Percentiles rank a stretch among this genome's conserved stretches.
Conservation (phyloP, 1,140 invertebrate species). For the Colletes gigas region DNA sequence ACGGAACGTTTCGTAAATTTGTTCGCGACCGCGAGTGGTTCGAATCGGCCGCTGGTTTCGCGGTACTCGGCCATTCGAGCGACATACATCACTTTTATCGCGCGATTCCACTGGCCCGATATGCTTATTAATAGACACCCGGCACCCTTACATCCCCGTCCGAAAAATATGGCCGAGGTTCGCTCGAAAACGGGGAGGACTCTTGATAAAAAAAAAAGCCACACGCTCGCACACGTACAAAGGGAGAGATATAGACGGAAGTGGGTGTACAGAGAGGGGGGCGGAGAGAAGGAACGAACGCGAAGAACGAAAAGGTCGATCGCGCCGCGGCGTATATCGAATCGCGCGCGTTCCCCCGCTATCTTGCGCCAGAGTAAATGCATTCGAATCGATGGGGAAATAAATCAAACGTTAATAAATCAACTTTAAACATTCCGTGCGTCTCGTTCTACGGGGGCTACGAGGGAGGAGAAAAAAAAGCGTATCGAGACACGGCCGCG, state of each 20-base stretch:
- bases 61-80: conserved; percentile 1
- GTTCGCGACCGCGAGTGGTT: conserved; percentile 11
- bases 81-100: conserved; percentile 64
- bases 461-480: conserved; percentile 10
- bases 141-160: conserved; percentile 3
- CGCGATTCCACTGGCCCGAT: conserved; percentile 27
- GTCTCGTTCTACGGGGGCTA: conserved; percentile 3
- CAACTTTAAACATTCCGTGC: conserved; percentile 22
- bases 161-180: conserved; percentile 40
- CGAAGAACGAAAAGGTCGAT: conserved; percentile 38
- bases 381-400: conserved; percentile 30
- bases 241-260: not conserved
- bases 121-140: conserved; percentile 60
- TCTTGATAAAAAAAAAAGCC: conserved; percentile 6
- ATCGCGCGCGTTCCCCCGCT: not conserved
- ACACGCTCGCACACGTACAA: too few species aligned
- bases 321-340: not conserved
- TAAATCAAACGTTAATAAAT: conserved; percentile 50
- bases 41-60: conserved; percentile 22
- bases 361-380: conserved; percentile 24
- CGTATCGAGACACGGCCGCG: not conserved
- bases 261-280: not conserved
- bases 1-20: too few species aligned
- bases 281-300: not conserved
- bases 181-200: not conserved